Evolutionary conservation across 2,888 invertebrate genomes (phyloP).

Genomic region (Pogonocherus hispidulus): DNA sequence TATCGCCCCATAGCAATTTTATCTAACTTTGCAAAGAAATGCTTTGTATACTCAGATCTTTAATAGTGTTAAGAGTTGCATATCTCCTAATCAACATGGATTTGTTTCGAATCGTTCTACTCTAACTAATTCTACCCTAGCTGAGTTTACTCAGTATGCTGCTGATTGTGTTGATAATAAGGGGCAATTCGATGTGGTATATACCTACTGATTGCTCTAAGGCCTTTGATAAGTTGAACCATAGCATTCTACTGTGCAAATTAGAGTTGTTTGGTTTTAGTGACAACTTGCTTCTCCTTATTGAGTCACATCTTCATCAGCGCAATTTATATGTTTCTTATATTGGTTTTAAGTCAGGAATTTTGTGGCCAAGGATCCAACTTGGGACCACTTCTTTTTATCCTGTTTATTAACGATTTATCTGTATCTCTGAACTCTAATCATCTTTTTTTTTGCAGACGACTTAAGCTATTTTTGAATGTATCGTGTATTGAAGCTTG

Average conservation of each 20-base stretch:
- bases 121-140: not conserved
- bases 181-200: too few species aligned
- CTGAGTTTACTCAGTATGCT: not conserved
- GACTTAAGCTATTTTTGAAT: not conserved
- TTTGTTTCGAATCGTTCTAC: not conserved
- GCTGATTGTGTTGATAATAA: too few species aligned
- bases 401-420: not conserved
- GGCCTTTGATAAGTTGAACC: too few species aligned
- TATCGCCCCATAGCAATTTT: not conserved
- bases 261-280: too few species aligned
- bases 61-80: not conserved
- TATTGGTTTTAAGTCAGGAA: not conserved
- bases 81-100: conserved; percentile 2
- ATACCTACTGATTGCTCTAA: too few species aligned
- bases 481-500: not conserved
- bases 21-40: not conserved
- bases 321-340: not conserved
- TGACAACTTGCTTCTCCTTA: too few species aligned
- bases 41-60: not conserved
- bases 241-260: too few species aligned
- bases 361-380: not conserved
- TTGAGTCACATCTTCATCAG: not conserved
- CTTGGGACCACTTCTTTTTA: not conserved
- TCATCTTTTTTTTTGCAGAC: not conserved
- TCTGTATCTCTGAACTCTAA: not conserved